Base-by-base conservation (phyloP, 2,888 invertebrate genomes). In the Ariolimax columbianus region DNA sequence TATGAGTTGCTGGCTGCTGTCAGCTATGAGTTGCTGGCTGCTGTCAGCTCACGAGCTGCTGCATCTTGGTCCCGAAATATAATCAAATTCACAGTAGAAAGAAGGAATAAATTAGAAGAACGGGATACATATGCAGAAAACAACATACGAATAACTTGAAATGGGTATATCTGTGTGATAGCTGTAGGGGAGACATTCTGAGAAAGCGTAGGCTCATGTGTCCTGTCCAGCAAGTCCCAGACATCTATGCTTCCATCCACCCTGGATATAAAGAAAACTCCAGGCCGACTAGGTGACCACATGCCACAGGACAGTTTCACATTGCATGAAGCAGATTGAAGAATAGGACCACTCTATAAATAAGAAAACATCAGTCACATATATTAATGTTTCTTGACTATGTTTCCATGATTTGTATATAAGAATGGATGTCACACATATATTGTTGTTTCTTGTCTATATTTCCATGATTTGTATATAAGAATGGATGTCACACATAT, bases 201-300 rank as follows among this genome's bases (percentile, higher is more conserved):
- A 0, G 95, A 95, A 83, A 96, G 95, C 86, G 96, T 95, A 0
- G 97, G 95, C 88, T 96, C 95, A 89, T 97, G 96, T 88, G 96
- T 96, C 91, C 95, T 95, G 77, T 96, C 94, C 85, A 96, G 94
- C 84, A 97, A 94, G 94, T 97, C 96, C 97, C 97, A 98, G 23
- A 96, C 96, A 94, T 97, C 97, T 26, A 97, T 94, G 85, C 95
- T 95, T 3, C 97, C 97, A 94, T 97, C 97, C 40, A 95, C 95
- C 36, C 96, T 96, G 0, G 96, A 95, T 83, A 97, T 93, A 91
- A 96, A 96, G 85, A 97, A 94, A 77, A 97, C 95, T 78, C 96
- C 96, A 0, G 97, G 96, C 80, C 96, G 95, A 72, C 96, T 95
- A n/a, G 95, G 95, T n/a, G 97, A 97, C 97, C 97, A 97, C 63